A percentile compares a stretch with the other conserved stretches of the same genome.
Conservation (phyloP, 2,888 invertebrate genomes). For the Ptycholaimellus sp. region DNA sequence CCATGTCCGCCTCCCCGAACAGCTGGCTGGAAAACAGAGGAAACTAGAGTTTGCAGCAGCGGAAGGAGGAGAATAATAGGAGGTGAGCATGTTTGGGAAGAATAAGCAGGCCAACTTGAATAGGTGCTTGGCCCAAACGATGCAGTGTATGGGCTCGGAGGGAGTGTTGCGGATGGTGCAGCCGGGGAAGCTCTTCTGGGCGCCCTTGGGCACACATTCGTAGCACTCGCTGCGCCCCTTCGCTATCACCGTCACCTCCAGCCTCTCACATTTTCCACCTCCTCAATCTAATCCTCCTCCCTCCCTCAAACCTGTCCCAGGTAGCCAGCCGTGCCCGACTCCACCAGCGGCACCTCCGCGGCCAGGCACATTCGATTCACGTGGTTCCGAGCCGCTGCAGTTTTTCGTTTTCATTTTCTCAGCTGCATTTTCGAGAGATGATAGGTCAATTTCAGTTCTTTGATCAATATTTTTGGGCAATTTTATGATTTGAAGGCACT, state of each 20-base stretch:
- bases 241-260: slow-evolving; percentile 30
- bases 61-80: background rate
- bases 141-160: slow-evolving; percentile 93
- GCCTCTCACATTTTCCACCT: slow-evolving; percentile 1
- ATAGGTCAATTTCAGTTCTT: no score
- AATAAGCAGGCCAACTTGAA: slow-evolving; percentile 89
- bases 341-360: slow-evolving; percentile 70
- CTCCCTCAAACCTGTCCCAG: slow-evolving; percentile 46
- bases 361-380: slow-evolving; percentile 96
- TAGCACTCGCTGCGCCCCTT: slow-evolving; percentile 73
- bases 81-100: no score
- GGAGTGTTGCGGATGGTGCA: slow-evolving; percentile 98
- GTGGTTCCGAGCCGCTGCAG: slow-evolving; percentile 64
- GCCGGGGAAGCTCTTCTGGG: slow-evolving; percentile 72
- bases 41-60: background rate
- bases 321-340: slow-evolving; percentile 91
- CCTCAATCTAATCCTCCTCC: no score
- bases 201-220: slow-evolving; percentile 70
- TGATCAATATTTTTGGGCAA: no score
- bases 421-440: background rate
- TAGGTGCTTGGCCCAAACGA: slow-evolving; percentile 96
- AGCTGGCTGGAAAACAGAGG: slow-evolving; percentile 45
- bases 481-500: no score
- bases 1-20: slow-evolving; percentile 84
- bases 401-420: background rate